phyloP scores from a whole-genome alignment of 2,113 vertebrate species.

The Hucho hucho region DNA sequence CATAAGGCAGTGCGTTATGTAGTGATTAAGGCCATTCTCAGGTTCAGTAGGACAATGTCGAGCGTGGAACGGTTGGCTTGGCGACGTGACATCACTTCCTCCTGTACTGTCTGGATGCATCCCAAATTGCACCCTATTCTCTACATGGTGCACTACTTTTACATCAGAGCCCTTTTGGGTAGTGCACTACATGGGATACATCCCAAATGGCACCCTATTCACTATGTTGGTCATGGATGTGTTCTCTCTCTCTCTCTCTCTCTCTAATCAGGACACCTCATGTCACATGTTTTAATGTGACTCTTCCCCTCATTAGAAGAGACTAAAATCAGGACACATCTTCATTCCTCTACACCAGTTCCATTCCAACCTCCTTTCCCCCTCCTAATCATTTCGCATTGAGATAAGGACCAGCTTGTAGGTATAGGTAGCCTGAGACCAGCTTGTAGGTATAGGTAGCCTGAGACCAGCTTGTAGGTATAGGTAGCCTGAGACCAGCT shows the following conservation, averaged over 20 bases:
- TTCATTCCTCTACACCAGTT: conserved; percentile 14
- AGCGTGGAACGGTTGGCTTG: conserved; percentile 15
- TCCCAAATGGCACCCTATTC: background rate
- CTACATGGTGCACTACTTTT: too few species aligned
- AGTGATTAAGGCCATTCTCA: background rate
- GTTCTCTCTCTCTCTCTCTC: background rate
- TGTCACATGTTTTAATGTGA: conserved; percentile 60
- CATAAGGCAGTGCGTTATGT: too few species aligned
- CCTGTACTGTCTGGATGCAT: background rate
- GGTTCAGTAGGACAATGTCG: background rate
- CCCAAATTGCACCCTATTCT: too few species aligned
- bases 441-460: too few species aligned
- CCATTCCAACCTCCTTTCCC: conserved; percentile 29
- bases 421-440: too few species aligned
- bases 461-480: too few species aligned
- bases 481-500: too few species aligned
- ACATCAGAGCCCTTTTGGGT: too few species aligned
- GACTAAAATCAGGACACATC: background rate
- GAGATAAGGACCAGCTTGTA: background rate
- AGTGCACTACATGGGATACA: too few species aligned
- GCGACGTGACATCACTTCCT: background rate
- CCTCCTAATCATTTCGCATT: conserved; percentile 27
- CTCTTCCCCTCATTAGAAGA: conserved; percentile 55
- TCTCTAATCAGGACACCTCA: conserved; percentile 30
- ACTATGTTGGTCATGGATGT: background rate